phyloP scores from a whole-genome alignment of 2,113 vertebrate genomes.

The Myotis brandtii region DNA sequence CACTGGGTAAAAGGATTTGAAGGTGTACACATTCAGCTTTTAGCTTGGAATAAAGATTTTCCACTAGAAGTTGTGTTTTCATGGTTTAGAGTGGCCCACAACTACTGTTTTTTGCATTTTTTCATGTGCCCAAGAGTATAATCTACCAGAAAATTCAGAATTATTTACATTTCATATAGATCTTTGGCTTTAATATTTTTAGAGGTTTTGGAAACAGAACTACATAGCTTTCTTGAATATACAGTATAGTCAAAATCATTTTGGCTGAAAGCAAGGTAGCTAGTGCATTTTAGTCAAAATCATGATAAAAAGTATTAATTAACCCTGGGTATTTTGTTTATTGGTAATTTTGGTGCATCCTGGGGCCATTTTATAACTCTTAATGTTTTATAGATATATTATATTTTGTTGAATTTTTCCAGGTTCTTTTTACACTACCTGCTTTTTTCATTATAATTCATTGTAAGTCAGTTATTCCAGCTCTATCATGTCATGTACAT shows the following conservation, averaged over 20 bases:
- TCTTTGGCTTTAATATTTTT: slow-evolving; percentile 4
- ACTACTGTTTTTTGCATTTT: neutral
- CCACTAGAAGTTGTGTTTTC: neutral
- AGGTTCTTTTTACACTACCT: neutral
- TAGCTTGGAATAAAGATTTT: neutral
- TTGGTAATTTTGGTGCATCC: neutral
- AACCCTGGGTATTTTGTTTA: neutral
- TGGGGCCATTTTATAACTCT: neutral
- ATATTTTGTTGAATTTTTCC: neutral
- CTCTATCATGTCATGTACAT: neutral
- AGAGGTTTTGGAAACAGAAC: neutral
- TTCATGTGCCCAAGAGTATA: neutral
- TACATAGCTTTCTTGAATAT: neutral
- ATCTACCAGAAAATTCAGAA: neutral
- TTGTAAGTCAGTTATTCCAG: neutral
- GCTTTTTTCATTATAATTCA: neutral
- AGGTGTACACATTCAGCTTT: neutral
- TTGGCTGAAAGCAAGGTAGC: neutral
- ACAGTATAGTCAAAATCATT: neutral
- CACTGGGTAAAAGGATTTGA: neutral
- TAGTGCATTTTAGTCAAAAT: neutral
- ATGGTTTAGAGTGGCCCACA: neutral
- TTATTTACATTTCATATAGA: neutral
- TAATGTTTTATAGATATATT: neutral
- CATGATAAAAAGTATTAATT: neutral